Evolutionary conservation across 2,797 vertebrate genomes (phyloP).

Genomic region (Trematomus bernacchii): DNA sequence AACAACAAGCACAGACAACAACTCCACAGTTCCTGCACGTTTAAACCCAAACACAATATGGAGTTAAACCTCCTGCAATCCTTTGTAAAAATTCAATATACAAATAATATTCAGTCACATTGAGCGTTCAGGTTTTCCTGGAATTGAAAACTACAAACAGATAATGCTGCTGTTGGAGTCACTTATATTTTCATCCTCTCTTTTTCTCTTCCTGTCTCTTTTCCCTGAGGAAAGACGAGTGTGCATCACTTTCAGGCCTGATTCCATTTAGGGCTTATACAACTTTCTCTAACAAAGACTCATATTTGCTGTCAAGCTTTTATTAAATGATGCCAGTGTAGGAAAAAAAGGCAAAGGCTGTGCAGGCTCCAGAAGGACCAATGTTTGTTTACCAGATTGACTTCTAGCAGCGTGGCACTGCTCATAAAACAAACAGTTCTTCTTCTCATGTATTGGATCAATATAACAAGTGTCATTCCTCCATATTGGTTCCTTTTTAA

Average conservation of each 20-base stretch:
- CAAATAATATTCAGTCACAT: constrained; percentile 18
- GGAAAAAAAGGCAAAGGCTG: constrained; percentile 23
- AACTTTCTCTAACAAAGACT: constrained; percentile 74
- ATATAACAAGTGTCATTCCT: neutral
- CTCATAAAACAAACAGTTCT: constrained; percentile 15
- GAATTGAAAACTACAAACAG: constrained; percentile 30
- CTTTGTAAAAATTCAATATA: constrained; percentile 43
- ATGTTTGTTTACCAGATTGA: constrained; percentile 46
- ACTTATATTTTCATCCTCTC: constrained; percentile 18
- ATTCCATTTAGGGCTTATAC: constrained; percentile 74
- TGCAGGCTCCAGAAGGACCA: constrained; percentile 22
- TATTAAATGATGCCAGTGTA: constrained; percentile 61
- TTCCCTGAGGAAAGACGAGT: constrained; percentile 57
- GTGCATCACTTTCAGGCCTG: constrained; percentile 68
- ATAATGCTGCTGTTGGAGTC: constrained; percentile 15
- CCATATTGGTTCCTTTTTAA: neutral
- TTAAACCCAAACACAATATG: constrained; percentile 69
- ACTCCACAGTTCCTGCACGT: neutral
- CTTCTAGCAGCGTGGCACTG: neutral
- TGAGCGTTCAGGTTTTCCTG: constrained; percentile 21
- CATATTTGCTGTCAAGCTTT: constrained; percentile 79
- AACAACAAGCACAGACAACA: no score
- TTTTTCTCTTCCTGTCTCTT: constrained; percentile 40
- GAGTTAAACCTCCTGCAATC: constrained; percentile 61
- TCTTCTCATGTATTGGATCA: constrained; percentile 6